These are phyloP conservation scores for Morus bassanus DNA, from an alignment of 2,797 vertebrate genomes.

Conservation along the genomic window DNA sequence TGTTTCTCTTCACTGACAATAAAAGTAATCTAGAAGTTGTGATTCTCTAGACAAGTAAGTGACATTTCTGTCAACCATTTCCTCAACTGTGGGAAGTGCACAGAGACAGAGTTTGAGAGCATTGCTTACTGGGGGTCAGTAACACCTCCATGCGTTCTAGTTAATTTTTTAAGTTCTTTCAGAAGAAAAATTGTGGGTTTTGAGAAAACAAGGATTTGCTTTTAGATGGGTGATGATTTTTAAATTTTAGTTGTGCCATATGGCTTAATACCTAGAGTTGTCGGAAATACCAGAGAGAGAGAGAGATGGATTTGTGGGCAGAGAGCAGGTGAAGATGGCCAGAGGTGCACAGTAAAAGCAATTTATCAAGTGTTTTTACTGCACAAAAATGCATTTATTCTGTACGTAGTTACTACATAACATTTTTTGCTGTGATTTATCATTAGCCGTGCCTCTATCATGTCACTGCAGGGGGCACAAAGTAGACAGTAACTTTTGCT, in stretches of 20 bases:
- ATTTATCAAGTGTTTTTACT: slow-evolving; percentile 5
- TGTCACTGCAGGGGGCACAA: neutral
- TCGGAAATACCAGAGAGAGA: neutral
- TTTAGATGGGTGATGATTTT: neutral
- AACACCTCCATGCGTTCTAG: neutral
- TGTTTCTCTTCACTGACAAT: neutral
- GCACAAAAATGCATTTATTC: neutral
- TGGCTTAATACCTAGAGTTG: neutral
- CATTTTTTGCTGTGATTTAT: neutral
- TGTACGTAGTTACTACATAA: neutral
- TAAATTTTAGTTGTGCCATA: neutral
- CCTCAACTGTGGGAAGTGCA: neutral
- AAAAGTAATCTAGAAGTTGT: neutral
- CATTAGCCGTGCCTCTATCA: neutral
- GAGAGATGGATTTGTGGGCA: neutral
- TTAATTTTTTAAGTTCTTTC: slow-evolving; percentile 18
- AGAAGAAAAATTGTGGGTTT: neutral
- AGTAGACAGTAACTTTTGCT: neutral
- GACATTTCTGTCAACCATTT: neutral
- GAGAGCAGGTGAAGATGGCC: neutral
- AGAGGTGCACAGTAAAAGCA: neutral
- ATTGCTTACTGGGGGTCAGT: neutral
- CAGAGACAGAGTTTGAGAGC: neutral
- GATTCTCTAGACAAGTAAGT: neutral
- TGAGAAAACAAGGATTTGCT: neutral